Conservation (phyloP, 1,140 invertebrate species). For the Babylonia areolata region DNA sequence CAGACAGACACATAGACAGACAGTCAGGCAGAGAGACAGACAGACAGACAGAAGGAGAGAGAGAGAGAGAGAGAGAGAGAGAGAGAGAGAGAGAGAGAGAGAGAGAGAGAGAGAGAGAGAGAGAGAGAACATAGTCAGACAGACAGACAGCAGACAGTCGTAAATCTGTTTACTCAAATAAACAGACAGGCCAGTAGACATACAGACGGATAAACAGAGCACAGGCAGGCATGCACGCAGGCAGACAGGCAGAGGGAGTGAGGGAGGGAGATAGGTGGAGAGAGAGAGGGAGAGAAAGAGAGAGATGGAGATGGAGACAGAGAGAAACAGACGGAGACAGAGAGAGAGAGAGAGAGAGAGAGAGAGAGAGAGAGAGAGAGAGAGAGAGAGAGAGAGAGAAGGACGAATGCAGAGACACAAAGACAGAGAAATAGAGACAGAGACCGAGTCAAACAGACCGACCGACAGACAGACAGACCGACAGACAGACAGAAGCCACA, state of each 20-base stretch:
- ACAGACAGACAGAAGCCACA: too few species aligned
- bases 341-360: slow-evolving; percentile 14
- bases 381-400: neutral
- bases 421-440: too few species aligned
- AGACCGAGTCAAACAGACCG: too few species aligned
- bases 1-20: neutral
- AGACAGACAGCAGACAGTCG: neutral
- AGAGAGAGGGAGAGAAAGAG: neutral
- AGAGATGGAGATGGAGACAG: neutral
- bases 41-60: neutral
- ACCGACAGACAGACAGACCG: too few species aligned
- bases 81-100: neutral
- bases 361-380: slow-evolving; percentile 14
- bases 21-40: neutral
- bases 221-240: neutral
- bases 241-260: neutral
- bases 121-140: neutral
- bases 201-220: neutral
- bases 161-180: neutral
- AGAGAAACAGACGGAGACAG: neutral
- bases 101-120: neutral
- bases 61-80: neutral
- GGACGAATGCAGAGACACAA: too few species aligned
- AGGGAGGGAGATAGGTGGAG: neutral
- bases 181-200: neutral